These are phyloP conservation scores for Atrina japonica DNA, from an alignment of 2,888 invertebrate genomes.

Conservation along the genomic window DNA sequence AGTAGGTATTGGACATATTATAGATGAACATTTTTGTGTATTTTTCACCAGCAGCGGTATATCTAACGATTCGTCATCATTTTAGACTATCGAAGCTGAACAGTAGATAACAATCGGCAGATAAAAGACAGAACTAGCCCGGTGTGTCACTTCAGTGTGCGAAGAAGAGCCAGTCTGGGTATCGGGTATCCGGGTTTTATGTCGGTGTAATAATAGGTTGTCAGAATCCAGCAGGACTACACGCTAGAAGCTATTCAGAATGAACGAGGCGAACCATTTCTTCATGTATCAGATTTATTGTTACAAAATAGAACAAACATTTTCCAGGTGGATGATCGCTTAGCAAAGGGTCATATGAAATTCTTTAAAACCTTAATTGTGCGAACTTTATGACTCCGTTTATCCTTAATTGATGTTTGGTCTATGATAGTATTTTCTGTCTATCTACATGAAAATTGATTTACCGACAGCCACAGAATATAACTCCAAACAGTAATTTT, in stretches of 20 bases:
- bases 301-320: conserved; percentile 21
- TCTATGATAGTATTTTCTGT: conserved; percentile 4
- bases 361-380: conserved; percentile 28
- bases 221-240: conserved; percentile 26
- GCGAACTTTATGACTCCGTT: conserved; percentile 14
- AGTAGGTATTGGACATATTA: too few relatives aligned
- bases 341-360: conserved; percentile 19
- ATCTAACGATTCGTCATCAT: too few relatives aligned
- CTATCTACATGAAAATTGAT: too few relatives aligned
- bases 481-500: not conserved
- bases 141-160: conserved; percentile 6
- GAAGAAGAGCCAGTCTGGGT: conserved; percentile 5
- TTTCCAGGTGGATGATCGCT: conserved; percentile 26
- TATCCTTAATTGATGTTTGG: conserved; percentile 11
- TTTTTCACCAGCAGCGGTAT: too few relatives aligned
- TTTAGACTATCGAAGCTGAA: too few relatives aligned
- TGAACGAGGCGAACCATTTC: conserved; percentile 17
- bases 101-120: too few relatives aligned
- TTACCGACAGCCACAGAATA: too few relatives aligned
- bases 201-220: conserved; percentile 30
- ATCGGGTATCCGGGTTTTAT: conserved; percentile 23
- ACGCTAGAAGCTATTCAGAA: conserved; percentile 30
- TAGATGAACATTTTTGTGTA: too few relatives aligned
- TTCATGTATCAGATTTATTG: conserved; percentile 9
- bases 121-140: conserved; percentile 1